Evolutionary conservation across 2,113 vertebrate genomes (phyloP).

Genomic region (Mormoops blainvillei): DNA sequence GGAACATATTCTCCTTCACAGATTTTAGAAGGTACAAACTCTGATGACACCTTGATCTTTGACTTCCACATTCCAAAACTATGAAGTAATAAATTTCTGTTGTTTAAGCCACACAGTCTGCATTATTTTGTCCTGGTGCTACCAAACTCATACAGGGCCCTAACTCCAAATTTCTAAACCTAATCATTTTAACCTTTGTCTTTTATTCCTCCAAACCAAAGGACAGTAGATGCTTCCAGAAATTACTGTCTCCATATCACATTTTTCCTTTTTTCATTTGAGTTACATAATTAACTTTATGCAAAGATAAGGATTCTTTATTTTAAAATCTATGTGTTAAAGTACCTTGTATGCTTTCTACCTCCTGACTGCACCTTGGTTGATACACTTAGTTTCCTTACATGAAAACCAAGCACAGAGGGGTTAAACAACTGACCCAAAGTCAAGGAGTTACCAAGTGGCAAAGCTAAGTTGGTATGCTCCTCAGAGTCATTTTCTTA

Average conservation of each 20-base stretch:
- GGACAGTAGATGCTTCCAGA: background rate
- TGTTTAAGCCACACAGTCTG: background rate
- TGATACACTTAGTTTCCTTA: background rate
- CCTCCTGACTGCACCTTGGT: background rate
- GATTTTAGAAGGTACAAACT: background rate
- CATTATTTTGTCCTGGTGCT: background rate
- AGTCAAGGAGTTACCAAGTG: background rate
- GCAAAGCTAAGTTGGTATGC: background rate
- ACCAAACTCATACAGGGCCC: background rate
- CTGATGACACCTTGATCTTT: background rate
- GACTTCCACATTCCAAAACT: background rate
- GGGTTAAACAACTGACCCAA: background rate
- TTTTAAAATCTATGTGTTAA: background rate
- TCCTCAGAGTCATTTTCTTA: background rate
- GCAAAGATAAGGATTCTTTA: background rate
- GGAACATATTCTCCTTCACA: background rate
- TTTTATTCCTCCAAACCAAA: background rate
- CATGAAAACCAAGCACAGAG: background rate
- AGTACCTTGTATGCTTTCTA: background rate
- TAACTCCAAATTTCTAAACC: background rate
- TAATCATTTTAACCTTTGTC: background rate
- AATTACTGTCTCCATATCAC: background rate
- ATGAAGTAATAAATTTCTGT: background rate
- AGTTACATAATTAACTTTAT: background rate
- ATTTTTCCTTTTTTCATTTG: background rate